These are phyloP conservation scores for Eurystomus glaucurus DNA, from an alignment of 2,797 vertebrate genomes.

Conservation along the genomic window DNA sequence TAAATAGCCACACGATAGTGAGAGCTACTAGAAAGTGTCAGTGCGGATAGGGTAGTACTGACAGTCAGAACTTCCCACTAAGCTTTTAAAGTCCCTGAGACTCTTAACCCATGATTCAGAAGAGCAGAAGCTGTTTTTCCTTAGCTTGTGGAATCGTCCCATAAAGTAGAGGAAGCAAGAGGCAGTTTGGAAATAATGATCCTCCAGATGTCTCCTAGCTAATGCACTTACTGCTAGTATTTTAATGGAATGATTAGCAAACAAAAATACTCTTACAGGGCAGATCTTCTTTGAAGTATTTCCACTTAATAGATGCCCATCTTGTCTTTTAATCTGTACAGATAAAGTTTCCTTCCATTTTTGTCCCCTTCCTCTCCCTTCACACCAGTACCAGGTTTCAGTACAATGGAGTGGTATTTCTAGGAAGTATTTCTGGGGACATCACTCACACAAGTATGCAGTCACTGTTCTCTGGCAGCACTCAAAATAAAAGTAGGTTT, in stretches of 20 bases:
- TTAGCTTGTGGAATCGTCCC: background rate
- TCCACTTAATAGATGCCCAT: background rate
- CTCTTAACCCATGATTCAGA: background rate
- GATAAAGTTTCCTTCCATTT: slow-evolving; percentile 8
- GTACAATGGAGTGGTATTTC: background rate
- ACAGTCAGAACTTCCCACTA: background rate
- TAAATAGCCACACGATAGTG: background rate
- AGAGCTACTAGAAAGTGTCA: background rate
- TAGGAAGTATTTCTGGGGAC: slow-evolving; percentile 5
- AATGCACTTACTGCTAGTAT: background rate
- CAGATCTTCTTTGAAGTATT: background rate
- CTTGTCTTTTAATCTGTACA: background rate
- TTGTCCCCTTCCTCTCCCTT: slow-evolving; percentile 4
- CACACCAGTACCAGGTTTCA: background rate
- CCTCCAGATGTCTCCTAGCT: background rate
- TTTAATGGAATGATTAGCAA: slow-evolving; percentile 8
- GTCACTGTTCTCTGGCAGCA: background rate
- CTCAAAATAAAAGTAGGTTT: background rate
- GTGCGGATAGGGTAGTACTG: background rate
- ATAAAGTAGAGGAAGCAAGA: background rate
- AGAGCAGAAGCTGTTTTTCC: background rate
- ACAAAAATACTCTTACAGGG: background rate
- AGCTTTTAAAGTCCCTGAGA: background rate
- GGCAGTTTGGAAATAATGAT: background rate
- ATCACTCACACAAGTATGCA: background rate